phyloP scores from a whole-genome alignment of 2,888 invertebrate genomes.

The Teinopalpus imperialis region DNA sequence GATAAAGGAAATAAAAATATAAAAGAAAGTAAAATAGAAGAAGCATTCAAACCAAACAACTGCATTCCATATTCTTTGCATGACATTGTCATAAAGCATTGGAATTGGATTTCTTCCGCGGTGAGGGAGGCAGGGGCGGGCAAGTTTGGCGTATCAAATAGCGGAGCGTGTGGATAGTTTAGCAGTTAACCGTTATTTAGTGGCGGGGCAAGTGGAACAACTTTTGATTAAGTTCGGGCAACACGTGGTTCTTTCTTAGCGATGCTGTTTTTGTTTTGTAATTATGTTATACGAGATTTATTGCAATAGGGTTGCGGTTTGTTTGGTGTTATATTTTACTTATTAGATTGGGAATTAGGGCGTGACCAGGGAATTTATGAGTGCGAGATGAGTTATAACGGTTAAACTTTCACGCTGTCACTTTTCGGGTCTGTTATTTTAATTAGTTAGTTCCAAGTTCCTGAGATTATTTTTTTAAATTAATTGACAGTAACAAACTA shows the following conservation, averaged over 20 bases:
- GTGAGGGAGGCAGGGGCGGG: neutral
- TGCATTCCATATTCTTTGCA: conserved; percentile 1
- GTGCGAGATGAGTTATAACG: too few relatives aligned
- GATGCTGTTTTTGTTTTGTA: conserved; percentile 18
- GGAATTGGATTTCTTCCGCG: conserved; percentile 5
- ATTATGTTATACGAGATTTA: conserved; percentile 28
- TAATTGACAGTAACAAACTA: too few relatives aligned
- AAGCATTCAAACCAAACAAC: neutral
- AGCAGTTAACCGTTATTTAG: conserved; percentile 22
- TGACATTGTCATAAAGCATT: conserved; percentile 2
- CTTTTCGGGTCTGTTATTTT: too few relatives aligned
- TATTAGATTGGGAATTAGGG: too few relatives aligned
- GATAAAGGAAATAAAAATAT: too few relatives aligned
- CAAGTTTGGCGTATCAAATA: conserved; percentile 21
- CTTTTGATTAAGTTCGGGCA: conserved; percentile 20
- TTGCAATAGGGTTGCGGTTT: neutral
- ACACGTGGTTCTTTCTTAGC: conserved; percentile 19
- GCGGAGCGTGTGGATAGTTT: conserved; percentile 12
- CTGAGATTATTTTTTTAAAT: too few relatives aligned
- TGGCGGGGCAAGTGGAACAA: conserved; percentile 9
- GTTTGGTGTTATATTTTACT: too few relatives aligned
- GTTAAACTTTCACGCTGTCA: too few relatives aligned
- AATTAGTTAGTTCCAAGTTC: too few relatives aligned
- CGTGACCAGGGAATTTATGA: too few relatives aligned
- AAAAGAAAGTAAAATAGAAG: too few relatives aligned